These are phyloP conservation scores for Poecile atricapillus DNA, from an alignment of 2,113 vertebrate genomes.

Conservation along the genomic window DNA sequence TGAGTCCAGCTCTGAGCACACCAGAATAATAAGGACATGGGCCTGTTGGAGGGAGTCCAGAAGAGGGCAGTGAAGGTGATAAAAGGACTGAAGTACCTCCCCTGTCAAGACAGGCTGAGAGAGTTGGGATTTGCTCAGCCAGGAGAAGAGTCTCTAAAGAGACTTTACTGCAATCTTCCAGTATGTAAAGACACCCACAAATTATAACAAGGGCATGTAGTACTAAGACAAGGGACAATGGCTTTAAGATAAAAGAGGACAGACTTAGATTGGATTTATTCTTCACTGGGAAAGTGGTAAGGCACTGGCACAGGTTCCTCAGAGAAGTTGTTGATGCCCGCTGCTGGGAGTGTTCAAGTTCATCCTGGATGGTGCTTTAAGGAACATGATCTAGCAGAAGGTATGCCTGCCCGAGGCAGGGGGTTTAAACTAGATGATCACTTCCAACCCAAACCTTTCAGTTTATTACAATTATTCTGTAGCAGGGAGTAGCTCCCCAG, in stretches of 20 bases:
- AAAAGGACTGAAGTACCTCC: not conserved
- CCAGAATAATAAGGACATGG: not conserved
- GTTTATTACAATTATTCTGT: not conserved
- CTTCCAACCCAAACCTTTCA: not conserved
- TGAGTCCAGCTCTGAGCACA: not conserved
- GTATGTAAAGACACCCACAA: fast-evolving
- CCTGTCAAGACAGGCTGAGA: not conserved
- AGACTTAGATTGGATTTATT: not conserved
- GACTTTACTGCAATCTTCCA: not conserved
- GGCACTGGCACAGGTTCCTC: not conserved
- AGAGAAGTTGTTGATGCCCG: not conserved
- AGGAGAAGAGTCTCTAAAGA: not conserved
- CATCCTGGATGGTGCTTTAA: not conserved
- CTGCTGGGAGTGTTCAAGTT: not conserved
- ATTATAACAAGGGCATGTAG: not conserved
- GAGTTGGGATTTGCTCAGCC: not conserved
- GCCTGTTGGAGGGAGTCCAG: not conserved
- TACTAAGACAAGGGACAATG: not conserved
- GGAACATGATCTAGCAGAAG: not conserved
- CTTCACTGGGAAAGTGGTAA: not conserved
- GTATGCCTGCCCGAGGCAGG: not conserved
- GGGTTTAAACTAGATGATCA: not conserved
- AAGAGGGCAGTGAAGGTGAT: not conserved
- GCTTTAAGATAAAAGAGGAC: not conserved
- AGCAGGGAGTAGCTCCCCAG: not conserved